Conservation (phyloP, 2,797 vertebrate genomes). For the Chlorospingus semifuscus region DNA sequence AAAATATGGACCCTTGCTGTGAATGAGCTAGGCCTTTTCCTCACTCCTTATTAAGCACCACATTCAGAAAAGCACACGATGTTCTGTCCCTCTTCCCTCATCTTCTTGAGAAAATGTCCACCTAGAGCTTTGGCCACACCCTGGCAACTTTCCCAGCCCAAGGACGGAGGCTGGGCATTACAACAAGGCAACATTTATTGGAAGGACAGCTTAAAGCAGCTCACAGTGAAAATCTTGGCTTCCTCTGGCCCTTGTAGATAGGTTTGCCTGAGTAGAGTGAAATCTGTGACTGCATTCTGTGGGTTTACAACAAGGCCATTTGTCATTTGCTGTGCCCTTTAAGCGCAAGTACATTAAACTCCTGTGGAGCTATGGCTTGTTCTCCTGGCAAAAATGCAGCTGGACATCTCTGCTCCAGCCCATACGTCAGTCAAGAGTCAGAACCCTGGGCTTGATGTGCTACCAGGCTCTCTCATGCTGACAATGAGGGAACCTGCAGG, state of each 20-base stretch:
- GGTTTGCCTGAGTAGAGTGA: background rate
- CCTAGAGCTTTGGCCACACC: constrained; percentile 9
- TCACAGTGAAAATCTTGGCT: background rate
- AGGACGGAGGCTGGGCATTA: background rate
- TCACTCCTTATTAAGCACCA: background rate
- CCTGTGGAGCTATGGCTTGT: background rate
- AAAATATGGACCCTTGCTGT: background rate
- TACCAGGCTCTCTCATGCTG: background rate
- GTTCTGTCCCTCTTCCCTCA: background rate
- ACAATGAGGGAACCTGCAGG: background rate
- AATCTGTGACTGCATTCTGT: background rate
- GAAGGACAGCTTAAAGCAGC: background rate
- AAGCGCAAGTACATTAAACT: background rate
- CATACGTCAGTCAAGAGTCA: background rate
- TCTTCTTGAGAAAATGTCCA: background rate
- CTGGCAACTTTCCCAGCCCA: constrained; percentile 27
- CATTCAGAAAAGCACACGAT: background rate
- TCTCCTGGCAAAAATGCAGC: constrained; percentile 19
- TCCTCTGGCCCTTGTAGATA: background rate
- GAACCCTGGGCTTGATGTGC: background rate
- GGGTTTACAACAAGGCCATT: background rate
- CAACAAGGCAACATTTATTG: background rate
- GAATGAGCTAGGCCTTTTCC: background rate
- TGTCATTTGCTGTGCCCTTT: background rate
- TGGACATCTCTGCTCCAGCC: background rate